Evolutionary conservation across 2,888 invertebrate species (phyloP).

Genomic region (Hydrotaea diabolus): DNA sequence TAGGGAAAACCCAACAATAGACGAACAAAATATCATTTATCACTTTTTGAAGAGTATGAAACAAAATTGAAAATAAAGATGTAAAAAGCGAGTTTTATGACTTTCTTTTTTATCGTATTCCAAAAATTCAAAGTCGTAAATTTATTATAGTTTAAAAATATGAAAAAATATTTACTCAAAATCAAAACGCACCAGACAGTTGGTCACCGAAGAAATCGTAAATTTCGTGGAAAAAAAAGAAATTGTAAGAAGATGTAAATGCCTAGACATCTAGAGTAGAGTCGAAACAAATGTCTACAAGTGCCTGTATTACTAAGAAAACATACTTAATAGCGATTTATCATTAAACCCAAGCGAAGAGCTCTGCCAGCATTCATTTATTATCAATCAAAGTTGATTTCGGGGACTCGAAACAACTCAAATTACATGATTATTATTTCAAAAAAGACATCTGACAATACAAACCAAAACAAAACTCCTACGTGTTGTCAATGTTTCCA

Average conservation of each 20-base stretch:
- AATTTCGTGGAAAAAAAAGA: slow-evolving; percentile 43
- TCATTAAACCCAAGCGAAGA: slow-evolving; percentile 15
- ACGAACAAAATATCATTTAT: background rate
- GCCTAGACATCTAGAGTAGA: background rate
- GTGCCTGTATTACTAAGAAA: slow-evolving; percentile 68
- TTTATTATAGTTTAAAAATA: slow-evolving; percentile 6
- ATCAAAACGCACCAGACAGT: slow-evolving; percentile 47
- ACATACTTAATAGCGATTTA: slow-evolving; percentile 21
- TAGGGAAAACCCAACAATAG: no score
- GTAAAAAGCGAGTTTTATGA: background rate
- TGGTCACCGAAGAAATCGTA: slow-evolving; percentile 43
- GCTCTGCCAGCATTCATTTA: background rate
- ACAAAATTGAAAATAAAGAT: background rate
- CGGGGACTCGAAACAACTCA: slow-evolving; percentile 57
- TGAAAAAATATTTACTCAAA: slow-evolving; percentile 22
- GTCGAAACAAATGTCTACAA: slow-evolving; percentile 69
- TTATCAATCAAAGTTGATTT: slow-evolving; percentile 16
- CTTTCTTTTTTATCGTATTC: slow-evolving; percentile 1
- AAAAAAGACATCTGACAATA: slow-evolving; percentile 72
- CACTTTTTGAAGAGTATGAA: background rate
- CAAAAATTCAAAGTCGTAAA: background rate
- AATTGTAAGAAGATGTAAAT: slow-evolving; percentile 19
- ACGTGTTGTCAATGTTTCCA: slow-evolving; percentile 47
- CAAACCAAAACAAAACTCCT: slow-evolving; percentile 77
- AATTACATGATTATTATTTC: slow-evolving; percentile 69